Base-by-base conservation (phyloP, 2,888 invertebrate species). In the Acanthosepion pharaonis region DNA sequence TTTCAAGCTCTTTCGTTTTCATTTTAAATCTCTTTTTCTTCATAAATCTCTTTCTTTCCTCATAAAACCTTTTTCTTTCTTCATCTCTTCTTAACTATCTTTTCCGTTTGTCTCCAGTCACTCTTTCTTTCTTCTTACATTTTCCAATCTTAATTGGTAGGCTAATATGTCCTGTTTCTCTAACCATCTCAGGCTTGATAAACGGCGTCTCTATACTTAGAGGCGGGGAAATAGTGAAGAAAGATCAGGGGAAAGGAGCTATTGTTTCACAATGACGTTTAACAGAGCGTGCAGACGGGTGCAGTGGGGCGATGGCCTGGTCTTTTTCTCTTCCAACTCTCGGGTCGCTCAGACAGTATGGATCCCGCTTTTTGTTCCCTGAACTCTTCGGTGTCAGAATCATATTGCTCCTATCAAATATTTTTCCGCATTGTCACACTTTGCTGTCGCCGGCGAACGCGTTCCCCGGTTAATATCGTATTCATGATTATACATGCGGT, bases 371-470 rank as follows among this genome's bases (percentile, higher is more conserved):
- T 78, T 78, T 78, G 78, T 78, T 78, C 78, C 15, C n/a, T 78
- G 78, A 78, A 78, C 78, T 78, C 78, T n/a, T 33, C 78, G 78
- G 78, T 78, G 78, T 78, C 78, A 78, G n/a, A 78, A 78, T 78
- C 78, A 78, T 78, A 78, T 78, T 78, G 78, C n/a, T 78, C 78
- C 78, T 78, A 78, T 78, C 78, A 78, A 78, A 78, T 78, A 78
- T 78, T 78, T 78, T 78, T 78, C 78, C 78, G 78, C n/a, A 78
- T 78, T 78, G 78, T 78, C 78, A 78, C 78, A 33, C 78, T 33
- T 78, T n/a, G 78, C 78, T 78, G 78, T 78, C 78, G 78, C n/a
- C 78, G 78, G 78, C n/a, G 15, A 78, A 78, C 78, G 78, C 0
- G n/a, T 11, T 78, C 78, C n/a, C 15, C n/a, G 78, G n/a, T 33